Percentiles rank a stretch among this genome's conserved stretches.
Evolutionary conservation across 37 sponge, comb jelly and placozoan genomes (phyloP).

Genomic region (Mnemiopsis leidyi): DNA sequence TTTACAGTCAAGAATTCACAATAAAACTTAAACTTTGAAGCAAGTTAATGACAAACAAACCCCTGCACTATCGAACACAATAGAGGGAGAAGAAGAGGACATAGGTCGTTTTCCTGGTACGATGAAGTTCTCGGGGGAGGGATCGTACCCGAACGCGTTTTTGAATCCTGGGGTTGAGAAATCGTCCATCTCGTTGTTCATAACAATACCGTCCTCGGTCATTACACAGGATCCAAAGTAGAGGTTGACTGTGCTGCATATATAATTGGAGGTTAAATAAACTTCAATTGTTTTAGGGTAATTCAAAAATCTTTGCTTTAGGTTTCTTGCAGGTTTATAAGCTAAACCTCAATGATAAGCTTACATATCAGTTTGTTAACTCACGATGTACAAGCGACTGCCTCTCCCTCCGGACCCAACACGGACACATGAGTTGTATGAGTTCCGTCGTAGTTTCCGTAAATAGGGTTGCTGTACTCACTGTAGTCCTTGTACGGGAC

Average conservation of each 20-base stretch:
- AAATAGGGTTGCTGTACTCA: not conserved
- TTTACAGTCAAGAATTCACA: too few relatives aligned
- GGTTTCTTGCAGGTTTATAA: too few relatives aligned
- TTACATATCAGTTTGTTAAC: not conserved
- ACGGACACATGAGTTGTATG: constrained; percentile 80
- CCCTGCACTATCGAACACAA: constrained; percentile 63
- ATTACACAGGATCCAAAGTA: constrained; percentile 83
- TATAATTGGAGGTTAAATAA: too few relatives aligned
- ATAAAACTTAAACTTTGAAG: too few relatives aligned
- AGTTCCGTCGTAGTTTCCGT: not conserved
- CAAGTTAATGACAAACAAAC: too few relatives aligned
- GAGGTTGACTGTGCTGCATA: constrained; percentile 73
- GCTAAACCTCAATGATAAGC: too few relatives aligned
- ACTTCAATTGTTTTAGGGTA: too few relatives aligned
- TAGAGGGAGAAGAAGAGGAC: constrained; percentile 79
- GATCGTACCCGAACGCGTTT: constrained; percentile 69
- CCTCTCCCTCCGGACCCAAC: constrained; percentile 73
- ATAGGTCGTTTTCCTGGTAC: constrained; percentile 81
- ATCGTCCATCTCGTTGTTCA: constrained; percentile 94
- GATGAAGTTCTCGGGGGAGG: constrained; percentile 75
- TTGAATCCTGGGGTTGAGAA: constrained; percentile 84
- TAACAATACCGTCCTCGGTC: constrained; percentile 76
- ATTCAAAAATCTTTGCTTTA: too few relatives aligned
- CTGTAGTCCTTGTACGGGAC: not conserved
- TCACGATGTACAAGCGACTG: constrained; percentile 80